phyloP scores from a whole-genome alignment of 2,797 vertebrate genomes.

The Phyllotis vaccarum region DNA sequence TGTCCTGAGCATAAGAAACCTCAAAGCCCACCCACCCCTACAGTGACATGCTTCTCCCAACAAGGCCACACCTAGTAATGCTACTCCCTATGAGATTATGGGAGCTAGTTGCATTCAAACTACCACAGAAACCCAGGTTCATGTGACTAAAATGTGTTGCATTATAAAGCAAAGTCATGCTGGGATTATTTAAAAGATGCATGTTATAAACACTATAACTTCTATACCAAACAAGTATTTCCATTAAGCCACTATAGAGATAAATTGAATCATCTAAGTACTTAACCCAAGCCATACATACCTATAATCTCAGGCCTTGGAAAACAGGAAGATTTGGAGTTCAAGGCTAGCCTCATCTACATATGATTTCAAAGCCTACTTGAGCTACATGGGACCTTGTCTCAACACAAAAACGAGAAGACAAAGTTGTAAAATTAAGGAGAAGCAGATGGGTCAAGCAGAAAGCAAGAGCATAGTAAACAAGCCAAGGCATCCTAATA shows the following conservation, averaged over 20 bases:
- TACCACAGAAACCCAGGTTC: not conserved
- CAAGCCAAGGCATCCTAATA: not conserved
- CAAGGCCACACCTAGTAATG: too few relatives aligned
- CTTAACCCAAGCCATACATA: not conserved
- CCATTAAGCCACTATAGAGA: not conserved
- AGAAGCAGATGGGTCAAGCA: too few relatives aligned
- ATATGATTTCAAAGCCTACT: not conserved
- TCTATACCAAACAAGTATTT: not conserved
- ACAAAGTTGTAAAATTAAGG: not conserved
- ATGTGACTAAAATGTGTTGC: not conserved
- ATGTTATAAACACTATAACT: not conserved
- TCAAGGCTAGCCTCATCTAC: not conserved
- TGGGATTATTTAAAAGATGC: not conserved
- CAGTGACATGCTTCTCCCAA: not conserved
- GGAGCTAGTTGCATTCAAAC: too few relatives aligned
- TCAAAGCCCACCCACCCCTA: not conserved
- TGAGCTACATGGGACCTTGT: not conserved
- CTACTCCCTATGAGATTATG: too few relatives aligned
- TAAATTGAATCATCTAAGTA: not conserved
- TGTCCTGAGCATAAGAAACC: not conserved
- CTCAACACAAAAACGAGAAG: not conserved
- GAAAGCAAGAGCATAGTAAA: not conserved
- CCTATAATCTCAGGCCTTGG: not conserved
- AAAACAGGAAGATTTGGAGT: not conserved
- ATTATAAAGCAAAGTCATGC: not conserved